Percentiles rank a stretch among this genome's conserved stretches.
phyloP scores from a whole-genome alignment of 2,113 vertebrate species.

The Cynopterus brachyotis region DNA sequence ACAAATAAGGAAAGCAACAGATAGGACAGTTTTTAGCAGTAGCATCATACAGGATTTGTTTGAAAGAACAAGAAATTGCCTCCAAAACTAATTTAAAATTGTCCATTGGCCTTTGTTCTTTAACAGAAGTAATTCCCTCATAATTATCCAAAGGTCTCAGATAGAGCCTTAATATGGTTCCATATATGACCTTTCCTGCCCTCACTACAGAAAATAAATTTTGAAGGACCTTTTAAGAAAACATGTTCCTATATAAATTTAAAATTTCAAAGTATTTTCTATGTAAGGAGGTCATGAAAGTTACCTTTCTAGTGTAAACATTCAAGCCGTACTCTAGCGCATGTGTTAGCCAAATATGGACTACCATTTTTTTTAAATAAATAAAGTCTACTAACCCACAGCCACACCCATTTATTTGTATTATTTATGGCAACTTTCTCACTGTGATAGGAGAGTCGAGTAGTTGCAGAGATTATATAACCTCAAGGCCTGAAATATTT shows the following conservation, averaged over 20 bases:
- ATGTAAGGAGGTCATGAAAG: background rate
- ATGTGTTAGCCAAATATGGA: background rate
- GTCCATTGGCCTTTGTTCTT: background rate
- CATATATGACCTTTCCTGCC: background rate
- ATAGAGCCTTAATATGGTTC: background rate
- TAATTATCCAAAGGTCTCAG: background rate
- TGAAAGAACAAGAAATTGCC: background rate
- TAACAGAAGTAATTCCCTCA: background rate
- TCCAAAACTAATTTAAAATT: background rate
- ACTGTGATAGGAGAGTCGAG: background rate
- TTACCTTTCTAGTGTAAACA: background rate
- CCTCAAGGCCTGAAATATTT: background rate
- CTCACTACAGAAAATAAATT: background rate
- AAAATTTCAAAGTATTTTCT: background rate
- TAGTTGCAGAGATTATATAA: background rate
- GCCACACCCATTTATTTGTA: background rate
- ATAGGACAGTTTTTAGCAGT: background rate
- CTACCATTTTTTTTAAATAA: background rate
- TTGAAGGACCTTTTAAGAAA: background rate
- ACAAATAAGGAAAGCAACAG: background rate
- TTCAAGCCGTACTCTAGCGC: background rate
- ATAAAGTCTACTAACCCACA: too few relatives aligned
- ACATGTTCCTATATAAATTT: background rate
- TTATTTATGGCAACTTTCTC: background rate
- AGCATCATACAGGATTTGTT: background rate